Evolutionary conservation across 2,113 vertebrate genomes (phyloP).

Genomic region (Diadophis punctatus): DNA sequence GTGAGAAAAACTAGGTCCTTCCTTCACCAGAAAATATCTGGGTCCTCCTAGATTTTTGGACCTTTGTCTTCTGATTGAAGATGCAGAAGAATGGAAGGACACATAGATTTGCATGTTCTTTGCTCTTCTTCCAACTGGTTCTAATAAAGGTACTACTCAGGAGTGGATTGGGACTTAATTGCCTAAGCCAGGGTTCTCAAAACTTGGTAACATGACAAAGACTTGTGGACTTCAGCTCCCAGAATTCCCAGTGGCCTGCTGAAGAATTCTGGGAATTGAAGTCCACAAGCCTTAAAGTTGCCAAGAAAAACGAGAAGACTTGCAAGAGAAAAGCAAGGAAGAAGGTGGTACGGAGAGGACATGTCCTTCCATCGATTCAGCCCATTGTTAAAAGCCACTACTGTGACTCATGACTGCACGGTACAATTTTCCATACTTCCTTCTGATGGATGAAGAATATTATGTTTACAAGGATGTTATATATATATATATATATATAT

Average conservation of each 20-base stretch:
- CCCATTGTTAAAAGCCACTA: rapidly evolving
- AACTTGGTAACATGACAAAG: too few species aligned
- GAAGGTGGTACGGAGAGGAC: too few species aligned
- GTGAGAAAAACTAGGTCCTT: constrained; percentile 49
- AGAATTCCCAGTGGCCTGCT: too few species aligned
- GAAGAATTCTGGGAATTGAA: too few species aligned
- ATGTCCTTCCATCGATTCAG: neutral
- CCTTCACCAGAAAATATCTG: neutral
- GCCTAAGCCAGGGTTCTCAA: too few species aligned
- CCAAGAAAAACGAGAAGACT: too few species aligned
- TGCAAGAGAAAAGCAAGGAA: neutral
- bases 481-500: neutral
- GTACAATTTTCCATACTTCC: constrained; percentile 6
- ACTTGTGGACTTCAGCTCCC: too few species aligned
- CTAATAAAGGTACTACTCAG: neutral
- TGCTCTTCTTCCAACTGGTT: neutral
- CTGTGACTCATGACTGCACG: neutral
- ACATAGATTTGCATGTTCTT: neutral
- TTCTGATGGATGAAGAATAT: constrained; percentile 39
- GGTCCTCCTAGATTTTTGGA: neutral
- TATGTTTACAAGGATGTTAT: neutral
- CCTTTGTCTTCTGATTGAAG: neutral
- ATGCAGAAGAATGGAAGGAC: neutral
- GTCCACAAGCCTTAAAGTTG: too few species aligned
- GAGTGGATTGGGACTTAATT: neutral